A percentile compares a stretch with the other conserved stretches of the same genome.
These are phyloP conservation scores for Smithornis capensis DNA, from an alignment of 2,113 vertebrate species.

Conservation along the genomic window DNA sequence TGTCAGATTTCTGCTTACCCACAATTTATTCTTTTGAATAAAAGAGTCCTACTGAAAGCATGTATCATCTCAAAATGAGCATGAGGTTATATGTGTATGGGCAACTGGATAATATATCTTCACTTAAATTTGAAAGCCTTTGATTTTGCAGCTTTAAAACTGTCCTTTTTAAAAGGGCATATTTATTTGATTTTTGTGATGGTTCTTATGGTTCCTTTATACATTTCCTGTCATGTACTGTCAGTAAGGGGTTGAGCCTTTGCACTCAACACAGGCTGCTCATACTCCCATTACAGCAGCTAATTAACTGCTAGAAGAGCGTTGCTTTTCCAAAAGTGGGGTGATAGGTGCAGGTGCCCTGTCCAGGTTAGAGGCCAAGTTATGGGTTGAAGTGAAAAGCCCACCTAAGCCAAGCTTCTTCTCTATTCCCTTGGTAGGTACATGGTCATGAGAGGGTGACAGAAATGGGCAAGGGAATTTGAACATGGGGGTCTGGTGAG, in stretches of 20 bases:
- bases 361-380: background rate
- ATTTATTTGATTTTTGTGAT: background rate
- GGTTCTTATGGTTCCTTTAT: background rate
- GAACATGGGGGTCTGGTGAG: background rate
- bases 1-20: background rate
- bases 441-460: background rate
- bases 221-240: background rate
- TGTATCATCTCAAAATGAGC: background rate
- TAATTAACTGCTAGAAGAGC: background rate
- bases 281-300: background rate
- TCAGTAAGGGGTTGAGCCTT: background rate
- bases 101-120: background rate
- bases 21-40: background rate
- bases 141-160: background rate
- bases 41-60: background rate
- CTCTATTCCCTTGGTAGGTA: background rate
- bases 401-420: background rate
- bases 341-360: background rate
- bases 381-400: background rate
- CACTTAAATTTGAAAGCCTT: background rate
- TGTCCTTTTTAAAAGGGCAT: background rate
- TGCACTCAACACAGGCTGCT: background rate
- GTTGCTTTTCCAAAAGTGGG: background rate
- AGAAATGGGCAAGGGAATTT: background rate
- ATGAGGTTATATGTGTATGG: background rate